phyloP scores from a whole-genome alignment of 2,888 invertebrate species.

The Agelastica alni region DNA sequence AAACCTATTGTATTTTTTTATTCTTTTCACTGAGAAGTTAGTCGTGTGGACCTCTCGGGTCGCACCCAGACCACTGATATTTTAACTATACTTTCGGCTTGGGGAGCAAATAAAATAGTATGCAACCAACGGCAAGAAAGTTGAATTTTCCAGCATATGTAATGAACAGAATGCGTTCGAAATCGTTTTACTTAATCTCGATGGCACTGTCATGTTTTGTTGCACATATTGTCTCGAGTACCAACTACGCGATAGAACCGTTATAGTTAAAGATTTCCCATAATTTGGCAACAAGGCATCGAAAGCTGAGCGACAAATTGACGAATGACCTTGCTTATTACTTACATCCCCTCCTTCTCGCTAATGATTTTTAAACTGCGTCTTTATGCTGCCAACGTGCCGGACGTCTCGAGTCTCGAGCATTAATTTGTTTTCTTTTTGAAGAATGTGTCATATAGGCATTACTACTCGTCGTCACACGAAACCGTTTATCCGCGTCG shows the following conservation, averaged over 20 bases:
- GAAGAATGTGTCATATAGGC: conserved; percentile 20
- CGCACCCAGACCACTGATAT: too few species aligned
- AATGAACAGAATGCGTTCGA: too few species aligned
- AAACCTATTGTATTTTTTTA: too few species aligned
- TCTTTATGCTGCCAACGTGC: conserved; percentile 20
- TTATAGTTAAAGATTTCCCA: neutral
- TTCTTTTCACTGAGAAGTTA: too few species aligned
- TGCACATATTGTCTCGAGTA: too few species aligned
- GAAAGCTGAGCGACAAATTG: conserved; percentile 12
- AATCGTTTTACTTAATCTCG: too few species aligned
- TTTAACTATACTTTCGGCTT: too few species aligned
- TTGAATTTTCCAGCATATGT: too few species aligned
- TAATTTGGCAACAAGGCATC: neutral
- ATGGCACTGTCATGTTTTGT: too few species aligned
- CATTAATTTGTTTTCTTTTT: conserved; percentile 21
- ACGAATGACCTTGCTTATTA: conserved; percentile 24
- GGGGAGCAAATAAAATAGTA: too few species aligned
- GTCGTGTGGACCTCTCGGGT: too few species aligned
- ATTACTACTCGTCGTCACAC: conserved; percentile 13
- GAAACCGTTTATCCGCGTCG: conserved; percentile 4
- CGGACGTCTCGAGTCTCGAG: conserved; percentile 19
- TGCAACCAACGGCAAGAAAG: too few species aligned
- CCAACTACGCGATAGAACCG: neutral
- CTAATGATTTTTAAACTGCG: conserved; percentile 15
- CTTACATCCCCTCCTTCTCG: conserved; percentile 14